phyloP scores from a whole-genome alignment of 2,113 vertebrate genomes.

The Argyrosomus japonicus region DNA sequence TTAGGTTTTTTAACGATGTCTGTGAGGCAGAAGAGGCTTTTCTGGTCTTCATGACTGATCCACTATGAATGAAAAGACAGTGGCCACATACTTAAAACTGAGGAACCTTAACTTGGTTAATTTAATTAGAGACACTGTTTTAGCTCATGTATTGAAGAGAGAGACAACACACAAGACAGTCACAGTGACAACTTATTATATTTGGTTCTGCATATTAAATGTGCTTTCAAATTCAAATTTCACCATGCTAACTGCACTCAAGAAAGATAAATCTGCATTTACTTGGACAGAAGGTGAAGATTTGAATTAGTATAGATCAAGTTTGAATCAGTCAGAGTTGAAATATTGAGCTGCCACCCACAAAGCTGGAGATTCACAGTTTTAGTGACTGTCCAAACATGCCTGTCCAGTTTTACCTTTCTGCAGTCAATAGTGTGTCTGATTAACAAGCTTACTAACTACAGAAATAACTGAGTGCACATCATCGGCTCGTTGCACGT shows the following conservation, averaged over 20 bases:
- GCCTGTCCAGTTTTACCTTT: background rate
- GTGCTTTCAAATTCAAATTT: background rate
- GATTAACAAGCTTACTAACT: background rate
- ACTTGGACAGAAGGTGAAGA: background rate
- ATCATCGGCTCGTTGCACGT: no score
- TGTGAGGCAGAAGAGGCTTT: background rate
- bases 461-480: background rate
- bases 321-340: conserved; percentile 4
- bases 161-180: no score
- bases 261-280: background rate
- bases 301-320: background rate
- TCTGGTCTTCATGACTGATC: conserved; percentile 23
- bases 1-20: conserved; percentile 8
- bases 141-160: background rate
- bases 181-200: background rate
- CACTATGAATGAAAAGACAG: conserved; percentile 19
- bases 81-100: background rate
- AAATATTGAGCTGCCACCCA: background rate
- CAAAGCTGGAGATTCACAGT: background rate
- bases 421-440: background rate
- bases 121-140: background rate
- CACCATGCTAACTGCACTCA: background rate
- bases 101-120: background rate
- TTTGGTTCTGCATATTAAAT: background rate
- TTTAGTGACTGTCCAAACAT: background rate